These are phyloP conservation scores for Octopus sinensis DNA, from an alignment of 1,140 invertebrate genomes.

Conservation along the genomic window DNA sequence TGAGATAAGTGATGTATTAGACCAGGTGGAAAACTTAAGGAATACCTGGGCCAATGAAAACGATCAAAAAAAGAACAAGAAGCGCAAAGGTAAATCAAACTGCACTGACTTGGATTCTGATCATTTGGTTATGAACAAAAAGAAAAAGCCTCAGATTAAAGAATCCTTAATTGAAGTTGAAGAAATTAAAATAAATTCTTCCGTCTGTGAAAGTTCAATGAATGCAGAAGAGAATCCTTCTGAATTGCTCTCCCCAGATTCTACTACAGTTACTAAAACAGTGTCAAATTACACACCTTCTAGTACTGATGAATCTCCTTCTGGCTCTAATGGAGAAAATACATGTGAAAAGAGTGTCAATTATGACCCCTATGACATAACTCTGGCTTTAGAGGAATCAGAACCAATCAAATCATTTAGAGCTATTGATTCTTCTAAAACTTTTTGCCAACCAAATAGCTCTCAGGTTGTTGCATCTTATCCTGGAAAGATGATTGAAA, in stretches of 20 bases:
- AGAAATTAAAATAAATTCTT: constrained; percentile 2
- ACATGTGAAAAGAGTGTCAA: neutral
- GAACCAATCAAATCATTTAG: neutral
- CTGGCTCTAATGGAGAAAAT: neutral
- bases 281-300: constrained; percentile 4
- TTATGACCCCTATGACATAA: constrained; percentile 7
- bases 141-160: constrained; percentile 23
- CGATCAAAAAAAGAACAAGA: constrained; percentile 28
- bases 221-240: neutral
- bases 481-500: neutral
- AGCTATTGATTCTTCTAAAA: neutral
- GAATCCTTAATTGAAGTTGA: neutral
- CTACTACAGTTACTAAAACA: constrained; percentile 1
- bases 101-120: neutral
- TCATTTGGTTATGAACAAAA: constrained; percentile 17
- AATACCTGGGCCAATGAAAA: constrained; percentile 19
- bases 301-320: neutral
- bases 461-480: neutral
- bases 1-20: constrained; percentile 45
- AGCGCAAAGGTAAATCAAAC: constrained; percentile 23
- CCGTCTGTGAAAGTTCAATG: neutral
- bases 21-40: constrained; percentile 49
- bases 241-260: constrained; percentile 19
- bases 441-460: neutral
- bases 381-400: neutral